These are phyloP conservation scores for Hemicrepidius hirtus DNA, from an alignment of 2,888 invertebrate species.

Conservation along the genomic window DNA sequence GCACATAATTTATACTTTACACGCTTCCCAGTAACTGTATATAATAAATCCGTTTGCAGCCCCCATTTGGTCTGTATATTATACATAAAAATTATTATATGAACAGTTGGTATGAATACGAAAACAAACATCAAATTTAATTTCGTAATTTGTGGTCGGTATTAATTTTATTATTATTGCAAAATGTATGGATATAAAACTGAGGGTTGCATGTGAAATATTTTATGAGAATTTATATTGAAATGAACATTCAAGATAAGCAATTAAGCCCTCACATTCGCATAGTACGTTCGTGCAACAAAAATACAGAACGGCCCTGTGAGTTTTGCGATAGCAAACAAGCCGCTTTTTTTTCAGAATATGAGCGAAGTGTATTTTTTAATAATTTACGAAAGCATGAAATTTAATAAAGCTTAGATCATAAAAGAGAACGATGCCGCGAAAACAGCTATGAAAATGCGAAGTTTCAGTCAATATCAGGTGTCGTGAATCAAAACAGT, in stretches of 20 bases:
- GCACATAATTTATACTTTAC: slow-evolving; percentile 1
- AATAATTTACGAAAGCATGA: slow-evolving; percentile 26
- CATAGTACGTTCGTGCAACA: slow-evolving; percentile 24
- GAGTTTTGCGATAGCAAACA: neutral
- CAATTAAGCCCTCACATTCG: slow-evolving; percentile 24
- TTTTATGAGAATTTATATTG: slow-evolving; percentile 26
- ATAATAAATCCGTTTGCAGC: slow-evolving; percentile 8
- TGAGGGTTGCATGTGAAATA: slow-evolving; percentile 14
- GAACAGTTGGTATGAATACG: slow-evolving; percentile 18
- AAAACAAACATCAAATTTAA: slow-evolving; percentile 22
- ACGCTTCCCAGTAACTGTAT: neutral
- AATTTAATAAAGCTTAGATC: slow-evolving; percentile 37
- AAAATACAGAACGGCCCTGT: neutral
- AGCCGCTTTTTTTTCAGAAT: neutral
- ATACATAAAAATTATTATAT: neutral
- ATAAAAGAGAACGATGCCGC: slow-evolving; percentile 31
- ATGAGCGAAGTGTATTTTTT: slow-evolving; percentile 14
- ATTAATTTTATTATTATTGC: slow-evolving; percentile 32
- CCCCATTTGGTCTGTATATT: neutral
- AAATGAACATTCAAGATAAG: slow-evolving; percentile 35
- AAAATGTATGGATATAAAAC: slow-evolving; percentile 6
- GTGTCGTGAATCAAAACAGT: slow-evolving; percentile 22
- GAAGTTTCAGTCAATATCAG: slow-evolving; percentile 25
- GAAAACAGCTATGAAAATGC: slow-evolving; percentile 30
- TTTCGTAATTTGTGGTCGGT: slow-evolving; percentile 26